Conservation (phyloP, 1,140 invertebrate species). For the Lucilia cuprina region DNA sequence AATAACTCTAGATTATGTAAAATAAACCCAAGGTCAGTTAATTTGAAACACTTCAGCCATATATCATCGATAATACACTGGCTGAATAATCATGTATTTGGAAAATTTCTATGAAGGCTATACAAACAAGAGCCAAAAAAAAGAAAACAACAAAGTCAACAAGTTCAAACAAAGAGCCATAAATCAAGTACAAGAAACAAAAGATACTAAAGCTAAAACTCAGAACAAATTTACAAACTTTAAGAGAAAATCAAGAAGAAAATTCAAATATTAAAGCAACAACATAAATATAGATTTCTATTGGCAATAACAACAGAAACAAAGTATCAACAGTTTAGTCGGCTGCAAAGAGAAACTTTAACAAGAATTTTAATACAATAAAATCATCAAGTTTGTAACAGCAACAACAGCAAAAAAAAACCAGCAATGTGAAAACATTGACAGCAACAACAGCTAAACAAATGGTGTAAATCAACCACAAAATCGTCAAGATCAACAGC, state of each 20-base stretch:
- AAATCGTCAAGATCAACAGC: conserved; percentile 10
- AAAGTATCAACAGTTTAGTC: not conserved
- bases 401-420: not conserved
- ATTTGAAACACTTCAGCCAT: not conserved
- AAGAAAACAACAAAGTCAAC: not conserved
- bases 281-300: not conserved
- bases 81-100: not conserved
- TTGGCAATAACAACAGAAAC: not conserved
- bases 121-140: not conserved
- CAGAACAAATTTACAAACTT: not conserved
- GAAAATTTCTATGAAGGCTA: not conserved
- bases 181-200: not conserved
- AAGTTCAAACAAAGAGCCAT: conserved; percentile 6
- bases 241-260: not conserved
- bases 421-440: not conserved
- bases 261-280: not conserved
- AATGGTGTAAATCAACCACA: not conserved
- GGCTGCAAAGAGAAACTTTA: not conserved
- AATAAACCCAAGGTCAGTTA: not conserved
- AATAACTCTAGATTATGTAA: too few species aligned
- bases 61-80: conserved; percentile 10
- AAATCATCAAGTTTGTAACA: conserved; percentile 9
- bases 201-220: not conserved
- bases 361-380: not conserved
- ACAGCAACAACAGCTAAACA: not conserved